A percentile compares a stretch with the other conserved stretches of the same genome.
Conservation (phyloP, 2,797 vertebrate genomes). For the Phrynocephalus forsythii region DNA sequence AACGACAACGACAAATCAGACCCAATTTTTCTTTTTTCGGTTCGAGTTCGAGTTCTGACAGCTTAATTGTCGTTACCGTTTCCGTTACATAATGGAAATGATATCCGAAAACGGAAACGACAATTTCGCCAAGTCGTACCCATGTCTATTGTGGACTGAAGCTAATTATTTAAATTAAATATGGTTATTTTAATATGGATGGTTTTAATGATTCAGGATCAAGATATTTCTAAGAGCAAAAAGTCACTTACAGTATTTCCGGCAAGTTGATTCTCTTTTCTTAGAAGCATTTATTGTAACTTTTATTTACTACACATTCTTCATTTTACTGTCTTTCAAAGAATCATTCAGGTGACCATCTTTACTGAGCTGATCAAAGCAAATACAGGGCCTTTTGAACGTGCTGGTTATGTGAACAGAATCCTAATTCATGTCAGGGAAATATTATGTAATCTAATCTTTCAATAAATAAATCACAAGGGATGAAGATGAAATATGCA, state of each 20-base stretch:
- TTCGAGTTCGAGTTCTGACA: too few relatives aligned
- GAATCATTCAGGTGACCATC: conserved; percentile 28
- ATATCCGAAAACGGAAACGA: too few relatives aligned
- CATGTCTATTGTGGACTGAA: conserved; percentile 20
- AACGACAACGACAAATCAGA: too few relatives aligned
- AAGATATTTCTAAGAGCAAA: conserved; percentile 22
- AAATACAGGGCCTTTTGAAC: conserved; percentile 34
- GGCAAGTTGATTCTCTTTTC: not conserved
- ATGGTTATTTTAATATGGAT: not conserved
- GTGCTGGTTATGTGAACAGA: conserved; percentile 31
- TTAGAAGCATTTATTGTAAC: conserved; percentile 20
- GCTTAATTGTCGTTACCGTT: too few relatives aligned
- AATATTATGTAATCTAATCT: not conserved
- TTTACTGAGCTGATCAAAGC: conserved; percentile 31
- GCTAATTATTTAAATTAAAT: conserved; percentile 41
- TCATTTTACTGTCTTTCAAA: not conserved
- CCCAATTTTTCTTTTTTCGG: too few relatives aligned
- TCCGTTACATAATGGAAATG: too few relatives aligned
- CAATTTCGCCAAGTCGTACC: too few relatives aligned
- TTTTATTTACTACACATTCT: conserved; percentile 37
- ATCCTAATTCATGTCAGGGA: conserved; percentile 21
- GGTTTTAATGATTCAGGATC: not conserved
- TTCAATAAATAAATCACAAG: conserved; percentile 31
- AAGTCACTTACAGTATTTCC: not conserved
- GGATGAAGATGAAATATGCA: conserved; percentile 26